Base-by-base conservation (phyloP, 2,888 invertebrate species). In the Alloscopus bannaensis region DNA sequence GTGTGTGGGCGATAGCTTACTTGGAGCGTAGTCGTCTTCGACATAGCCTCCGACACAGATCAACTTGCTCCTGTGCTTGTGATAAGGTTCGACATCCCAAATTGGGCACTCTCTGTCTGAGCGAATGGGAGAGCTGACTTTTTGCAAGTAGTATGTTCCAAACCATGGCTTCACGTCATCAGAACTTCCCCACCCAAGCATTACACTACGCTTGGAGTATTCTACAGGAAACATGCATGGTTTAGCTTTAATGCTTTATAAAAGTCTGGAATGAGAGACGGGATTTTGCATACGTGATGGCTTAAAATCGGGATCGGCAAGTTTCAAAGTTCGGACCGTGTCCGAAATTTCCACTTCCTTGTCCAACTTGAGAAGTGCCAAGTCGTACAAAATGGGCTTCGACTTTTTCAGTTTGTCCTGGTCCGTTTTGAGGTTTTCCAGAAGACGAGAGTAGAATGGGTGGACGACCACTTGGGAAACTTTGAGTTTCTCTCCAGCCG, bases 41-140 rank as follows among this genome's bases (percentile, higher is more conserved):
- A 73, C 73, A 24, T 73, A 73, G 26, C 73, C 73, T 4, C 73
- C 73, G 20, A 73, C 73, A 45, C 73, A 73, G 31, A 73, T 73
- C 16, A 73, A 45, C 31, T 73, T 73, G 29, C 65, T 22, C 22
- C 62, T 64, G 45, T 73, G 73, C 18, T 73, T 73, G n/a, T 62
- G 73, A 31, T 73, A 73, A 2, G 73, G 73, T 36, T 73, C 73
- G 13, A 64, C 64, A 50, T 73, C 73, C 73, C 73, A 73, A 45
- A 73, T 73, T 6, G 73, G 73, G 11, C 73, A 73, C 36, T 73
- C 73, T 16, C 73, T 26, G 4, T 73, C 73, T n/a, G 73, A 73
- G 8, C 73, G 24, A 42, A 73, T 73, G 0, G 73, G 73, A 3
- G 73, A 52, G 16, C 45, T 73, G 6, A 73, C 73, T 24, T 73